Percentiles rank a stretch among this genome's conserved stretches.
Conservation (phyloP, 2,113 vertebrate genomes). For the Dromiciops gliroides region DNA sequence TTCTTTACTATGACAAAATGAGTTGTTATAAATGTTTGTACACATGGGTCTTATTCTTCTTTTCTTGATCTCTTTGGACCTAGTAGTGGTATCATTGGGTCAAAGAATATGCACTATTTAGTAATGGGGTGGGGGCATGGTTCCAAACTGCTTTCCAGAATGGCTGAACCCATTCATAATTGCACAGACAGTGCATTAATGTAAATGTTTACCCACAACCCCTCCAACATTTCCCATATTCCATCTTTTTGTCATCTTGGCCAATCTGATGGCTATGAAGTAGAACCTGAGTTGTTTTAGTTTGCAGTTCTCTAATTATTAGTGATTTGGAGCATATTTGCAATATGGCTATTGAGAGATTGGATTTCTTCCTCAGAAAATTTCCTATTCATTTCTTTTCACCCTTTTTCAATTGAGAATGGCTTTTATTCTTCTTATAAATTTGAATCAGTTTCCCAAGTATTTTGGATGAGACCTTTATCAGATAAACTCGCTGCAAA, state of each 20-base stretch:
- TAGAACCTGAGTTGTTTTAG: background rate
- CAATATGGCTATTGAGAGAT: background rate
- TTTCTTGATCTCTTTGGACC: background rate
- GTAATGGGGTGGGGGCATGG: background rate
- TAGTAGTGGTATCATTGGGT: background rate
- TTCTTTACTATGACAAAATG: background rate
- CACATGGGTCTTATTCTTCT: background rate
- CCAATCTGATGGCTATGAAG: background rate
- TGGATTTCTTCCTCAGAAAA: background rate
- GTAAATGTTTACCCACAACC: background rate
- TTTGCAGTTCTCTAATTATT: background rate
- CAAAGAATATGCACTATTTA: background rate
- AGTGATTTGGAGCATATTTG: background rate
- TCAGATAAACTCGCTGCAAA: background rate
- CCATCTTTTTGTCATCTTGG: background rate
- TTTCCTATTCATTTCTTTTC: background rate
- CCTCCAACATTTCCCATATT: background rate
- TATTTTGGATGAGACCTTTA: background rate
- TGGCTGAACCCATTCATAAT: background rate
- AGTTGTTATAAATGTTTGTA: background rate
- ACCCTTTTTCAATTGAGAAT: background rate
- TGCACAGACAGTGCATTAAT: background rate
- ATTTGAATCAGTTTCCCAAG: background rate
- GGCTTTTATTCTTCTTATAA: background rate
- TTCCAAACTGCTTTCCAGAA: background rate